Evolutionary conservation across 2,113 vertebrate genomes (phyloP).

Genomic region (Scalopus aquaticus): DNA sequence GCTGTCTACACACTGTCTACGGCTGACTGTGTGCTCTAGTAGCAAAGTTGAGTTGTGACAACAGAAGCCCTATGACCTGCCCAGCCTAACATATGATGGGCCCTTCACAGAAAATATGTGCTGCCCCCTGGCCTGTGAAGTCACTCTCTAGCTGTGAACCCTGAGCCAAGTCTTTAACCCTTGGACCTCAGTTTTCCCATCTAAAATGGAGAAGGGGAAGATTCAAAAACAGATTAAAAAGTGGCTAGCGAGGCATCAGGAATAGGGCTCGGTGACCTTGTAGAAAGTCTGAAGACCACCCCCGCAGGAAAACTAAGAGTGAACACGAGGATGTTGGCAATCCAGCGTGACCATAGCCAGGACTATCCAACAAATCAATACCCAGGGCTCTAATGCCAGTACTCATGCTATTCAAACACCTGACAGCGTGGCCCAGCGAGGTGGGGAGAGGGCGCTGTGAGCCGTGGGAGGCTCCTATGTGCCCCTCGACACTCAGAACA

Average conservation of each 20-base stretch:
- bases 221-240: neutral
- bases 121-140: neutral
- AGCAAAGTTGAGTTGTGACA: neutral
- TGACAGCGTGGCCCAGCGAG: neutral
- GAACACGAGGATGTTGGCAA: neutral
- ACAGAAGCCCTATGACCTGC: neutral
- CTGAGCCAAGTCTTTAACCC: neutral
- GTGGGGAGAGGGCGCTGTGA: no score
- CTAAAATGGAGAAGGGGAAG: neutral
- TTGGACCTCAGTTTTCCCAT: neutral
- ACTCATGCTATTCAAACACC: accelerated
- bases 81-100: neutral
- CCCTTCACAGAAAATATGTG: neutral
- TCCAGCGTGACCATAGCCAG: neutral
- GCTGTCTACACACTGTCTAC: neutral
- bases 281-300: neutral
- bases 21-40: neutral
- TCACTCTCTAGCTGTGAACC: neutral
- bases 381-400: accelerated
- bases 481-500: neutral
- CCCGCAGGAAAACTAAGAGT: neutral
- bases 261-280: neutral
- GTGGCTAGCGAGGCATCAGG: neutral
- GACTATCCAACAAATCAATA: neutral
- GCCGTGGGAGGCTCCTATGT: neutral